Base-by-base conservation (phyloP, 2,113 vertebrate genomes). In the Saimiri boliviensis region DNA sequence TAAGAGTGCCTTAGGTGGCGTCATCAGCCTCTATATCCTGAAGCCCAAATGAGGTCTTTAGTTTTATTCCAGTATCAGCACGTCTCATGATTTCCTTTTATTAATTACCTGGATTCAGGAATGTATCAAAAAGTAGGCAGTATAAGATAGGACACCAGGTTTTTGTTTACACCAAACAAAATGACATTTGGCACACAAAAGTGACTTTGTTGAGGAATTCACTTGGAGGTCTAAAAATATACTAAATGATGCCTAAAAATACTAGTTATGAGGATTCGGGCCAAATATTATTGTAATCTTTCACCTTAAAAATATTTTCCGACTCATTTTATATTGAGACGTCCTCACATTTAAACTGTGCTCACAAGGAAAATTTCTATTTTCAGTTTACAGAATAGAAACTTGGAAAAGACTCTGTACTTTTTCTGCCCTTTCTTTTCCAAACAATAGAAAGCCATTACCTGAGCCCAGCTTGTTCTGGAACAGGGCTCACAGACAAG, bases 361-460 rank as follows among this genome's bases (percentile, higher is more conserved):
- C 96, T 97, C 90, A 63, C 86, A 90, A 96, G 96, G 93, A 93
- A 97, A 96, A 94, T 82, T 97, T 86, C 94, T 98, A 77, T 96
- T 97, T 98, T 96, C 70, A 52, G 95, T 84, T 97, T 92, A 80
- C 71, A 81, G 96, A 96, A 89, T 68, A 96, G 96, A 98, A 95
- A 95, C 86, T 97, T 97, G 92, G 97, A 85, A 2, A 54, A 60
- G 77, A 42, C 66, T 92, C 81, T 37, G 70, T 70, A 42, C 76
- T 94, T 70, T 71, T 88, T 91, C 87, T 93, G 96, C 45, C 86
- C 93, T 96, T 97, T 97, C 87, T 97, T 86, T 86, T 40, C 77
- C 84, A 89, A 94, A 95, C 95, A 94, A 97, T 88, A 92, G 92
- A 74, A 90, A 95, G 87, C 68, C 80, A 83, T 58, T 80, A 91